phyloP scores from a whole-genome alignment of 2,797 vertebrate genomes.

The Fundulus diaphanus region DNA sequence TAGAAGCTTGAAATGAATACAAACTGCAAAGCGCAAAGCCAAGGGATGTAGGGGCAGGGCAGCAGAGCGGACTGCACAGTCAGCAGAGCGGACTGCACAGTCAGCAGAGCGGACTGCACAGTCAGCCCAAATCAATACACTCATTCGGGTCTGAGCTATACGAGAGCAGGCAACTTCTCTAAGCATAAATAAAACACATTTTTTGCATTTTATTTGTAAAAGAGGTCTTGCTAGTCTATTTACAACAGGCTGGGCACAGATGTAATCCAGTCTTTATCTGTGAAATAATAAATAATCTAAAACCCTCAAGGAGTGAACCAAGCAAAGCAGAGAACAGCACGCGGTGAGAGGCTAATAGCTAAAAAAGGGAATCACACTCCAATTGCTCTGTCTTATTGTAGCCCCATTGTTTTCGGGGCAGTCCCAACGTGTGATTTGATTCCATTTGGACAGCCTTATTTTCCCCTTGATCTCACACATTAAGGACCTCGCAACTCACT shows the following conservation, averaged over 20 bases:
- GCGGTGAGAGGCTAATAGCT: constrained; percentile 77
- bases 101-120: constrained; percentile 60
- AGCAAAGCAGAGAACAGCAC: constrained; percentile 60
- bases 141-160: constrained; percentile 75
- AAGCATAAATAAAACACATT: constrained; percentile 83
- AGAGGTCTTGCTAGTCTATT: constrained; percentile 69
- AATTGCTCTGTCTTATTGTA: constrained; percentile 77
- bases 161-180: constrained; percentile 68
- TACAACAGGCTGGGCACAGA: constrained; percentile 62
- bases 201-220: constrained; percentile 79
- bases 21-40: constrained; percentile 64
- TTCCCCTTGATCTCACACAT: constrained; percentile 81
- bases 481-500: constrained; percentile 76
- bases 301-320: constrained; percentile 63
- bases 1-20: constrained; percentile 71
- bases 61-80: constrained; percentile 58
- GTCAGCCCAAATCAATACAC: constrained; percentile 78
- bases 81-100: constrained; percentile 59
- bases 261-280: constrained; percentile 77
- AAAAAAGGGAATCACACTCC: constrained; percentile 82
- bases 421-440: constrained; percentile 77
- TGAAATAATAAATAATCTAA: constrained; percentile 84
- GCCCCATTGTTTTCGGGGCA: constrained; percentile 67
- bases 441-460: constrained; percentile 82
- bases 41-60: constrained; percentile 39